Evolutionary conservation across 2,888 invertebrate genomes (phyloP), one percentile per base, ranked within the genome.

Genomic region (Campoletis raptor): DNA sequence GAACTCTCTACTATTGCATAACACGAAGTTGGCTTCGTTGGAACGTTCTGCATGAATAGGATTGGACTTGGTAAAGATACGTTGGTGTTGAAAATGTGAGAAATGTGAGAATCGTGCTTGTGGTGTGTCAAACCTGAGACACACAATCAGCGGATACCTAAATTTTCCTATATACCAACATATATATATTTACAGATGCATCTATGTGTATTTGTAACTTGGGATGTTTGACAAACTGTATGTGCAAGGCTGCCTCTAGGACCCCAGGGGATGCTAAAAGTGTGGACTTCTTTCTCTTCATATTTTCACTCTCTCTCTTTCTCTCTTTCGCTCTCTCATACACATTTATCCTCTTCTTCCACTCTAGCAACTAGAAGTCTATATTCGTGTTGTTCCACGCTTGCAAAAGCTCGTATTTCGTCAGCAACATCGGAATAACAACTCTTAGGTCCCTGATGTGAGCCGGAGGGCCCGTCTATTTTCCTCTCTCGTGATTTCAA

Each of bases 401-500:
- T 37, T 3, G 21, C 66, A 42, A 73, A 66, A 64, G 52, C 80
- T 42, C 54, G 79, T 77, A 82, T 79, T 78, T 74, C 42, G 30
- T 67, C 30, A 83, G 37, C 36, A 66, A 40, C 67, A 45, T 45
- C 52, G 54, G 76, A 70, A 81, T 81, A 81, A 81, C 70, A 81
- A 81, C 77, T 76, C 69, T 77, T 52, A 76, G 36, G 66, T 40
- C 54, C 57, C 54, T 45, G 73, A 57, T 57, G 73, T 67, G 67
- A 67, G 61, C 64, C 67, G 12, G 67, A 64, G 72, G 30, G 42
- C 73, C 57, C 73, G 45, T 69, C 67, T 57, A 83, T 79, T 83
- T 83, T 78, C 72, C 72, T 83, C 45, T 80, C 67, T 73, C 78
- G 61, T 73, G 42, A 78, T 78, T 78, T 78, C 61, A 83, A 83